phyloP scores from a whole-genome alignment of 2,888 invertebrate genomes.

The Macrophya alboannulata region DNA sequence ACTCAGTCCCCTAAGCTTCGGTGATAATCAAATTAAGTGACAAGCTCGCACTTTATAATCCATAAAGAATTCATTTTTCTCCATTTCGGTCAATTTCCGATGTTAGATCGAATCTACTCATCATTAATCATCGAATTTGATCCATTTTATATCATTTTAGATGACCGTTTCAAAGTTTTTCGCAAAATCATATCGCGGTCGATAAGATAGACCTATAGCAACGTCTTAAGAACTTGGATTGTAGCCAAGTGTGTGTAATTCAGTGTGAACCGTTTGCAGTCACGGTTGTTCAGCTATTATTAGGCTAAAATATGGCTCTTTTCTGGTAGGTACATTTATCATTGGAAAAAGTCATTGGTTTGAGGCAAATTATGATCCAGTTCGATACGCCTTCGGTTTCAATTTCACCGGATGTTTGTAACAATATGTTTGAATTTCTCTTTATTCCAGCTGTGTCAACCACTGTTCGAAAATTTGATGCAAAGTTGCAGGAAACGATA shows the following conservation, averaged over 20 bases:
- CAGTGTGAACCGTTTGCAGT: background rate
- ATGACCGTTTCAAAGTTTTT: background rate
- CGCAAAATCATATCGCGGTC: background rate
- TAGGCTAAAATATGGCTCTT: background rate
- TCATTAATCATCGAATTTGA: too few species aligned
- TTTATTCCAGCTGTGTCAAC: background rate
- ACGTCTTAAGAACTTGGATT: background rate
- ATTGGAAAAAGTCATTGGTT: slow-evolving; percentile 14
- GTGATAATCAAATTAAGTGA: too few species aligned
- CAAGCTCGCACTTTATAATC: too few species aligned
- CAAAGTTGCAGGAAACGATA: background rate
- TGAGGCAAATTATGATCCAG: slow-evolving; percentile 27
- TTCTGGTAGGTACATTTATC: background rate
- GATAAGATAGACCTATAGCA: background rate
- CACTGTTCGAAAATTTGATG: background rate
- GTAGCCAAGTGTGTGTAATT: background rate
- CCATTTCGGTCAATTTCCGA: too few species aligned
- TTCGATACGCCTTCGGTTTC: slow-evolving; percentile 8
- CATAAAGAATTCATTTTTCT: too few species aligned
- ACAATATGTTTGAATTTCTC: background rate
- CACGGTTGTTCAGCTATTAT: slow-evolving; percentile 8
- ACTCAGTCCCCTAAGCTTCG: too few species aligned
- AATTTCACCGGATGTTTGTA: slow-evolving; percentile 30
- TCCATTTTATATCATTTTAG: too few species aligned
- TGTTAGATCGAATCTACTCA: too few species aligned